Base-by-base conservation (phyloP, 2,888 invertebrate genomes). In the Prostheceraeus crozeri region DNA sequence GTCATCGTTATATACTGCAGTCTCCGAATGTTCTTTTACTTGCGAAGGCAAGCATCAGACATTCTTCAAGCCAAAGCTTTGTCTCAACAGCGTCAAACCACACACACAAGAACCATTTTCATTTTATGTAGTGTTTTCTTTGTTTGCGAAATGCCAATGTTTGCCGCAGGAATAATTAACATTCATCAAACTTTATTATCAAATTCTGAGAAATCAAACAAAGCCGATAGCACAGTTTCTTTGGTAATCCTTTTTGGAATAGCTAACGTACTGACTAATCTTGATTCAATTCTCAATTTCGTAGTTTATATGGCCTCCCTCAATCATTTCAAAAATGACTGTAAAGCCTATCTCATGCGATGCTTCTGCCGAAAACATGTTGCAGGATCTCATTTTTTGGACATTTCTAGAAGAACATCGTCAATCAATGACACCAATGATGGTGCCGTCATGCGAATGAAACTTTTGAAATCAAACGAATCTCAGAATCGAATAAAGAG, bases 81-180 rank as follows among this genome's bases (percentile, higher is more conserved):
- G 11, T 21, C 11, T 14, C 25, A n/a, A n/a, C 57, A 55, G 35
- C 19, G 25, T 14, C 28, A 33, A 3, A 14, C 2, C 28, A 55
- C 14, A 10, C n/a, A n/a, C 16, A 16, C 21, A 6, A 28, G 56
- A 21, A 58, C 55, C 2, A 57, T 58, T 3, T 16, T 58, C n/a
- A 58, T 58, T 28, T 57, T 58, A 2, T 58, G 58, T 35, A 35
- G 25, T 1, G 21, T 55, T n/a, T 58, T 58, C 33, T 23, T 23
- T 8, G 23, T 55, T 23, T 58, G 58, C 30, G 58, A 58, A 27
- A 28, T 58, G 57, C 58, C 58, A 1, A 58, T 58, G 58, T 58
- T 57, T 21, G 21, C 58, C 19, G 58, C 58, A 1, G 58, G 58
- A 8, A 16, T 58, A 19, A 52, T 55, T 16, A n/a, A 16, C 2